Percentiles rank a stretch among this genome's conserved stretches.
Conservation (phyloP, 2,888 invertebrate genomes). For the Steromphala cineraria region DNA sequence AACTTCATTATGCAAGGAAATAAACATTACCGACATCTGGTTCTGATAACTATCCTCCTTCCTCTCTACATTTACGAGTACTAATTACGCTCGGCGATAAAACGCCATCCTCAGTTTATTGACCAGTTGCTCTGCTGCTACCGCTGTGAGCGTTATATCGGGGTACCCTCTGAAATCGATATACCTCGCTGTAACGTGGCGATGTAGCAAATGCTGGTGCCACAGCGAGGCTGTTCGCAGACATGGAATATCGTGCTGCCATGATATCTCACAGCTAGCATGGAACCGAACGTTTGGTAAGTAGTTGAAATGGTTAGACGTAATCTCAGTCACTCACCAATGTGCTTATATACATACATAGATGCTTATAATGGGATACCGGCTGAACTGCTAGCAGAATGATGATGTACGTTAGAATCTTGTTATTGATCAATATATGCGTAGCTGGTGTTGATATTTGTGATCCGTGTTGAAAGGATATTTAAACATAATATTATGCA, state of each 20-base stretch:
- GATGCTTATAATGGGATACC: background rate
- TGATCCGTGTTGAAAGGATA: background rate
- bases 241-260: background rate
- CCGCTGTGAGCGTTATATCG: background rate
- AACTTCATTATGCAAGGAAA: too few relatives aligned
- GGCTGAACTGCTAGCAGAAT: background rate
- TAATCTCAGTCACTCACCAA: background rate
- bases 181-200: background rate
- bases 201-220: background rate
- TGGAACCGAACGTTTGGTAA: background rate
- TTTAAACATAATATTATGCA: constrained; percentile 1
- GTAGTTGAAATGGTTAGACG: background rate
- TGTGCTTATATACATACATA: background rate
- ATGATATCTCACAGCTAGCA: background rate
- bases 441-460: background rate
- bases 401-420: background rate
- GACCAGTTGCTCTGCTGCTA: too few relatives aligned
- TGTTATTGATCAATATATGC: background rate
- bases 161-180: background rate
- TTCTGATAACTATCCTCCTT: too few relatives aligned
- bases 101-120: too few relatives aligned
- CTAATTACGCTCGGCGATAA: too few relatives aligned
- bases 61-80: too few relatives aligned
- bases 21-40: too few relatives aligned
- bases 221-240: constrained; percentile 4